Conservation (phyloP, 2,888 invertebrate genomes). For the Cyrtodaria siliqua region DNA sequence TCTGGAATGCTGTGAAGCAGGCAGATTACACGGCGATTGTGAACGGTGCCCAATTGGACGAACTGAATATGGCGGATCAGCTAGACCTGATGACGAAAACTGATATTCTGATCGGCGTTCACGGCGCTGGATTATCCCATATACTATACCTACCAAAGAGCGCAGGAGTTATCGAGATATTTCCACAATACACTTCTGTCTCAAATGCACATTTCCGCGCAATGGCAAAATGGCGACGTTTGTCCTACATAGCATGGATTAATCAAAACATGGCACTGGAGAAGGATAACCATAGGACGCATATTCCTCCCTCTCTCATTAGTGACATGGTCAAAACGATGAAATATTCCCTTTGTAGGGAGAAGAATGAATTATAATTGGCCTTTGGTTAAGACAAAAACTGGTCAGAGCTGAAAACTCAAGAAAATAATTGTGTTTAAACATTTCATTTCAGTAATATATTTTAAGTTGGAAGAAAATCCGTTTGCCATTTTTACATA, state of each 20-base stretch:
- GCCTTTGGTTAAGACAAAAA: no score
- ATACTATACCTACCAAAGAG: conserved; percentile 81
- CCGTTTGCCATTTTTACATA: no score
- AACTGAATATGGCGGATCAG: conserved; percentile 80
- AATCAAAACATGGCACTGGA: conserved; percentile 64
- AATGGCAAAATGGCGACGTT: conserved; percentile 81
- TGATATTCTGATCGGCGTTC: conserved; percentile 85
- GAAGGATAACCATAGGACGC: conserved; percentile 32
- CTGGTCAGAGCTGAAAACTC: no score
- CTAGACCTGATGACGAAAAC: conserved; percentile 76
- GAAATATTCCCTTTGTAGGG: conserved; percentile 31
- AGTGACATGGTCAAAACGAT: conserved; percentile 36
- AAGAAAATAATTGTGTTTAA: no score
- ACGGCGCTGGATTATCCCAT: conserved; percentile 85
- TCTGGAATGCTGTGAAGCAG: conserved; percentile 69
- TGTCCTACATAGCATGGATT: conserved; percentile 81
- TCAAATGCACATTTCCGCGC: conserved; percentile 78
- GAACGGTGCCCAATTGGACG: conserved; percentile 80
- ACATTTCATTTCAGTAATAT: no score
- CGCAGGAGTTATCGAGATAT: conserved; percentile 82
- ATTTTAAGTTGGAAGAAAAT: no score
- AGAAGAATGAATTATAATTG: neutral
- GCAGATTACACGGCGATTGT: conserved; percentile 70
- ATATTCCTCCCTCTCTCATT: conserved; percentile 29
- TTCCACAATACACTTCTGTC: conserved; percentile 74